Base-by-base conservation (phyloP, 2,113 vertebrate species). In the Siphamia tubifer region DNA sequence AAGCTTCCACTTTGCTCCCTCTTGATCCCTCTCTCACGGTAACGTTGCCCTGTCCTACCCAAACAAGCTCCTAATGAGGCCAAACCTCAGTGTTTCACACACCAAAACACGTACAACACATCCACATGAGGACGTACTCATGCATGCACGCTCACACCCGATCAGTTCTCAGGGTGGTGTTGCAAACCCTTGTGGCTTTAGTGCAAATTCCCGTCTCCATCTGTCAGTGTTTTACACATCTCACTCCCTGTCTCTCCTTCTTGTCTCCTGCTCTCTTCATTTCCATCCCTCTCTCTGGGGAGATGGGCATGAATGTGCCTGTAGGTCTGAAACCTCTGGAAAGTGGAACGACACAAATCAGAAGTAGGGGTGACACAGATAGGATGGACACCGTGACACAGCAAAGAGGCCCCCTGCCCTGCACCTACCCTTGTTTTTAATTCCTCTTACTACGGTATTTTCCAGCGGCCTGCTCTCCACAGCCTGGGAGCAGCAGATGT, bases 21-120 rank as follows among this genome's bases (percentile, higher is more conserved):
- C 80, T 83, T 89, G 69, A 80, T 87, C 81, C 75, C 44, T 49
- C 63, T 85, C 78, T 82, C 77, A 82, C 56, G 35, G 64, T 51
- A 74, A 53, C 23, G 4, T 24, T 36, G 28, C 73, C 52, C 32
- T 28, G 38, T 62, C 52, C 69, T 24, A 54, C 62, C 53, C 60
- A 77, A 78, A 83, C 82, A 75, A 74, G 67, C 45, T 71, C 64
- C 52, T 85, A 84, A 89, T 82, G 82, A 89, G 84, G 78, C 73
- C 80, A 80, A 61, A 68, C 45, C 72, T 64, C 42, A 11, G 15
- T 49, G n/a, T 67, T 81, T 69, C 39, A 43, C 69, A 53, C 52
- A 38, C 56, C 38, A 30, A 52, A 48, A 20, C 61, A 62, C 45
- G 12, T 9, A 43, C 32, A n/a, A n/a, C 43, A n/a, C 34, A 32